These are phyloP conservation scores for Synanthedon andrenaeformis DNA, from an alignment of 2,888 invertebrate genomes.

Conservation along the genomic window DNA sequence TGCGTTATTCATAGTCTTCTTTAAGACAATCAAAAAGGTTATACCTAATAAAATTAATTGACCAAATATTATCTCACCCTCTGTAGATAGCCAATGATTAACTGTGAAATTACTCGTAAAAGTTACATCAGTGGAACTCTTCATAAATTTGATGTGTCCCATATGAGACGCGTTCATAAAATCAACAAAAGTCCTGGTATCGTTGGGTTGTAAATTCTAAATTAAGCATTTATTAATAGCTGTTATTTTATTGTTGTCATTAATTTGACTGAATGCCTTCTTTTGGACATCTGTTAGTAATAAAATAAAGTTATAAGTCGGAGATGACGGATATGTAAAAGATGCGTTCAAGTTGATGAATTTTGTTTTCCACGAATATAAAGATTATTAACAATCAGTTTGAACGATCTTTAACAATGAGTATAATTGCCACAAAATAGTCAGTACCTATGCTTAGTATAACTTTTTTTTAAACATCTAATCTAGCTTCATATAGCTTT, in stretches of 20 bases:
- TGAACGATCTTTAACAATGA: no score
- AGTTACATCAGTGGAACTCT: constrained; percentile 56
- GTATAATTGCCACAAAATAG: no score
- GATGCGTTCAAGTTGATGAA: no score
- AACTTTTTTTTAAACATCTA: background rate
- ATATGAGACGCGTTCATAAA: constrained; percentile 27
- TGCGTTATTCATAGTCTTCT: no score
- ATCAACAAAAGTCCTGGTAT: background rate
- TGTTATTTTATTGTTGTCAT: constrained; percentile 33
- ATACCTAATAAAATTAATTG: no score
- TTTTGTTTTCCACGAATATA: no score
- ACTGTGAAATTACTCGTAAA: constrained; percentile 67
- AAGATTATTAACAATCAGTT: no score
- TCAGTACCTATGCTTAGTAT: background rate
- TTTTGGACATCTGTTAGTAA: constrained; percentile 8
- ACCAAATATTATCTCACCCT: constrained; percentile 14
- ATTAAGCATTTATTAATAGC: constrained; percentile 44
- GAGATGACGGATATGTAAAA: no score
- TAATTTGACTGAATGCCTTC: constrained; percentile 20
- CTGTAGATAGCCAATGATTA: constrained; percentile 47
- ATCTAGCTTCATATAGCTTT: no score
- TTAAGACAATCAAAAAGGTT: no score
- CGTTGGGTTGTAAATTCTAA: constrained; percentile 25
- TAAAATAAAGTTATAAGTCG: constrained; percentile 8
- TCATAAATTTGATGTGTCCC: constrained; percentile 44